Conservation (phyloP, 2,888 invertebrate species). For the Eupithecia vulgata region DNA sequence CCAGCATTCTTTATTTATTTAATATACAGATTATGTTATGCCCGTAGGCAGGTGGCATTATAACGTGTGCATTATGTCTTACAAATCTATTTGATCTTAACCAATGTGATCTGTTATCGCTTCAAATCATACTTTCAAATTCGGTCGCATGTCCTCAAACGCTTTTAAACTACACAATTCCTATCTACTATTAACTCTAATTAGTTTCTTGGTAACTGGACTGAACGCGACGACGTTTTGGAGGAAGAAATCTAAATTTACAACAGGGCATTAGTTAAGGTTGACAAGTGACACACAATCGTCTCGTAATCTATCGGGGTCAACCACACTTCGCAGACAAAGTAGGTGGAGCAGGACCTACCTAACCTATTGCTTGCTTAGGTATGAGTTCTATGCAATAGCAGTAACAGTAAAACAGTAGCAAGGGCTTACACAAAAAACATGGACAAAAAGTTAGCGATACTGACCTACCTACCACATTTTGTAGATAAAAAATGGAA, state of each 20-base stretch:
- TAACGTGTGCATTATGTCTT: not conserved
- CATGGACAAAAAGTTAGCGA: not conserved
- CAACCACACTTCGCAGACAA: constrained; percentile 52
- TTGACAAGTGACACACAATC: constrained; percentile 73
- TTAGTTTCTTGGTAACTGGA: constrained; percentile 17
- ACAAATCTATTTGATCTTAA: constrained; percentile 46
- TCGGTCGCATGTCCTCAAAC: constrained; percentile 42
- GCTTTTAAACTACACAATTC: constrained; percentile 2
- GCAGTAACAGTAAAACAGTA: no score
- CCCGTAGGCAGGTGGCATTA: not conserved
- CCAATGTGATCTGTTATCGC: constrained; percentile 27
- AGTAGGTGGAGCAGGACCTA: constrained; percentile 31
- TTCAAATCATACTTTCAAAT: not conserved
- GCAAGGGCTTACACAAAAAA: not conserved
- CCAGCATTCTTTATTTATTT: no score
- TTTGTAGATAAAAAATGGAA: not conserved
- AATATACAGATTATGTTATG: no score
- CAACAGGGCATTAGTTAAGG: constrained; percentile 54
- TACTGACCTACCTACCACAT: not conserved
- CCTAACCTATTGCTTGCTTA: constrained; percentile 4
- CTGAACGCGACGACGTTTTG: constrained; percentile 19
- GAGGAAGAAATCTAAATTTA: constrained; percentile 53
- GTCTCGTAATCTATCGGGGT: constrained; percentile 72
- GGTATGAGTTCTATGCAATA: not conserved
- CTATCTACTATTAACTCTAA: constrained; percentile 1